Evolutionary conservation across 2,797 vertebrate genomes (phyloP).

Genomic region (Malacoctenus gilli): DNA sequence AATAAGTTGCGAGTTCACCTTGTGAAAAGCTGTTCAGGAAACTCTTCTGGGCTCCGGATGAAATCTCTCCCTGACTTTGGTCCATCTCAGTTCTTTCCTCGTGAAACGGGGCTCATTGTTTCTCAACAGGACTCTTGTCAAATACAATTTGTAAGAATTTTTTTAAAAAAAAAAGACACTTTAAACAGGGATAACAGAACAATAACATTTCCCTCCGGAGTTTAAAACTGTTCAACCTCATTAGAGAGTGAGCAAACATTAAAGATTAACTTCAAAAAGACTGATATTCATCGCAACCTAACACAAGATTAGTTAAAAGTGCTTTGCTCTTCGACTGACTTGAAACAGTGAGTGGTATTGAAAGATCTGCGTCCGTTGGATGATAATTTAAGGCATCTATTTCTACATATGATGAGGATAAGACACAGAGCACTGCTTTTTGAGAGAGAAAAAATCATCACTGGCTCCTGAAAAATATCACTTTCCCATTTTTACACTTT

Average conservation of each 20-base stretch:
- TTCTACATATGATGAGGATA: constrained; percentile 56
- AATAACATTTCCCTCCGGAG: constrained; percentile 58
- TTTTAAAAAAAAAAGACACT: constrained; percentile 66
- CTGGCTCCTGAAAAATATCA: constrained; percentile 11
- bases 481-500: background rate
- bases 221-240: constrained; percentile 66
- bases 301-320: constrained; percentile 65
- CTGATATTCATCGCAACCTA: constrained; percentile 54
- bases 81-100: constrained; percentile 81
- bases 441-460: constrained; percentile 16
- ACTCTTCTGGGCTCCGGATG: constrained; percentile 20
- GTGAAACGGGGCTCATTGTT: constrained; percentile 54
- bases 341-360: constrained; percentile 35
- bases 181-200: constrained; percentile 65
- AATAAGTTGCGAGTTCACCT: constrained; percentile 6
- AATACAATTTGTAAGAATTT: constrained; percentile 35
- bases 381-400: constrained; percentile 76
- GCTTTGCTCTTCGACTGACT: constrained; percentile 63
- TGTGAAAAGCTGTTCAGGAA: constrained; percentile 28
- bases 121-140: constrained; percentile 42
- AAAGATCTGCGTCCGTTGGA: constrained; percentile 27
- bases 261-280: constrained; percentile 43
- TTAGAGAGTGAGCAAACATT: constrained; percentile 26
- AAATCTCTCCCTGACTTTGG: constrained; percentile 90
- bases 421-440: constrained; percentile 33